These are phyloP conservation scores for Yponomeuta sedellus DNA, from an alignment of 2,888 invertebrate genomes.

Conservation along the genomic window DNA sequence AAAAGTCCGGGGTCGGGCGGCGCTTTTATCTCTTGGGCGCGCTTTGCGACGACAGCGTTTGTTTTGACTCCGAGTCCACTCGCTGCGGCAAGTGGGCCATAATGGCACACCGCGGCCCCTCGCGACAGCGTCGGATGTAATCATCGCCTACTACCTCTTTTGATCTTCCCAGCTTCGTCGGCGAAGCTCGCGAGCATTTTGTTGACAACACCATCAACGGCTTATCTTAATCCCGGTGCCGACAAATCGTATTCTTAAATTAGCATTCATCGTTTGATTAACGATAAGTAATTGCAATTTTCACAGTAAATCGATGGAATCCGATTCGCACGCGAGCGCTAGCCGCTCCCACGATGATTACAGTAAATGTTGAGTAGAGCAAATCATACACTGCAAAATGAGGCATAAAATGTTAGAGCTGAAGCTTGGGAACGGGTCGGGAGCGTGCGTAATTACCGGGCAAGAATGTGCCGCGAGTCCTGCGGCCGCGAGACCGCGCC, in stretches of 20 bases:
- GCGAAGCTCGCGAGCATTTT: background rate
- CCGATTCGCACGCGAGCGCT: constrained; percentile 46
- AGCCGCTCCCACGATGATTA: constrained; percentile 67
- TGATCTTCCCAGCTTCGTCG: constrained; percentile 42
- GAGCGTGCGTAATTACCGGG: constrained; percentile 68
- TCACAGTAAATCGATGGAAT: constrained; percentile 26
- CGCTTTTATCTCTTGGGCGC: constrained; percentile 42
- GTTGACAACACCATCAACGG: constrained; percentile 14
- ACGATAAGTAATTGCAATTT: constrained; percentile 7
- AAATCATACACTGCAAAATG: constrained; percentile 70
- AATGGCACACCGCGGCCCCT: constrained; percentile 26
- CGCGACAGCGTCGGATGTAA: constrained; percentile 43
- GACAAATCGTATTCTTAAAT: constrained; percentile 4
- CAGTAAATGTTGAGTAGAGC: constrained; percentile 60
- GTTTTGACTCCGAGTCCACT: constrained; percentile 40
- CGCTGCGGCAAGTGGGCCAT: constrained; percentile 18
- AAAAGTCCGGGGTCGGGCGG: constrained; percentile 36
- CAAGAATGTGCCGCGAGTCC: constrained; percentile 67
- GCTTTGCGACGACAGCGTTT: constrained; percentile 50
- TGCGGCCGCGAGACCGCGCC: constrained; percentile 41
- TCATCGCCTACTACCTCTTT: constrained; percentile 52
- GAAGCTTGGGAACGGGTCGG: constrained; percentile 62
- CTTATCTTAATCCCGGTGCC: background rate
- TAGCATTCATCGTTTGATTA: constrained; percentile 8
- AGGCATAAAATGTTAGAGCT: constrained; percentile 68